These are phyloP conservation scores for Austrofundulus limnaeus DNA, from an alignment of 2,113 vertebrate genomes.

Conservation along the genomic window DNA sequence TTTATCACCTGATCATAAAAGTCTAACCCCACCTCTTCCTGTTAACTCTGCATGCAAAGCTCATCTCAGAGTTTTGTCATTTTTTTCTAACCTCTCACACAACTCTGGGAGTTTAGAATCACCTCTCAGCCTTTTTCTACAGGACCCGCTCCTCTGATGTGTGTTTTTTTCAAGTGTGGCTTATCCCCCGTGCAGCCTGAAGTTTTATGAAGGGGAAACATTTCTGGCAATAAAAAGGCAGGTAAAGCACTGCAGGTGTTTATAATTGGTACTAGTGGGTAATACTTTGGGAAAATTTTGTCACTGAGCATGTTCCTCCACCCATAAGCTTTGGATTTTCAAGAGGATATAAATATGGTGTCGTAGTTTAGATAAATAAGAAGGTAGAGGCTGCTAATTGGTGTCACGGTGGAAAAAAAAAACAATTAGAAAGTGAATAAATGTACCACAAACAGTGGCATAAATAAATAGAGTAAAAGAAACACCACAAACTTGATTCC, in stretches of 20 bases:
- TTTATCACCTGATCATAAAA: not conserved
- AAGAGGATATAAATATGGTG: slow-evolving; percentile 23
- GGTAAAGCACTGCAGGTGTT: slow-evolving; percentile 22
- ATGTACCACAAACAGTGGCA: not conserved
- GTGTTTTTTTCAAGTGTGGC: slow-evolving; percentile 22
- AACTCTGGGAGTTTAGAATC: slow-evolving; percentile 5
- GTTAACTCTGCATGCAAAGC: not conserved
- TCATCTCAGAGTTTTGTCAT: not conserved
- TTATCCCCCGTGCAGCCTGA: slow-evolving; percentile 18
- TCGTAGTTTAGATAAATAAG: slow-evolving; percentile 38
- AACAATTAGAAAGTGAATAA: slow-evolving; percentile 1
- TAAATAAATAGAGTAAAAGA: not conserved
- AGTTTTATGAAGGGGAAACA: slow-evolving; percentile 46
- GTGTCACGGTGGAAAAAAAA: not conserved
- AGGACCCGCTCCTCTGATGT: slow-evolving; percentile 22
- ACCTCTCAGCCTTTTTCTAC: slow-evolving; percentile 1
- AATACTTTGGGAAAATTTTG: slow-evolving; percentile 42
- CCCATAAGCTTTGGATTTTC: slow-evolving; percentile 27
- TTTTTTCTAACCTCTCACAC: slow-evolving; percentile 17
- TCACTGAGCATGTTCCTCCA: slow-evolving; percentile 6
- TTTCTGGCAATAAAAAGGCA: slow-evolving; percentile 39
- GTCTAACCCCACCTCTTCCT: not conserved
- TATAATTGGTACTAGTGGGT: slow-evolving; percentile 44
- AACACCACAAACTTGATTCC: not conserved
- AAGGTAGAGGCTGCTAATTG: slow-evolving; percentile 14